These are phyloP conservation scores for Graptemys geographica DNA, from an alignment of 2,797 vertebrate genomes.

Conservation along the genomic window DNA sequence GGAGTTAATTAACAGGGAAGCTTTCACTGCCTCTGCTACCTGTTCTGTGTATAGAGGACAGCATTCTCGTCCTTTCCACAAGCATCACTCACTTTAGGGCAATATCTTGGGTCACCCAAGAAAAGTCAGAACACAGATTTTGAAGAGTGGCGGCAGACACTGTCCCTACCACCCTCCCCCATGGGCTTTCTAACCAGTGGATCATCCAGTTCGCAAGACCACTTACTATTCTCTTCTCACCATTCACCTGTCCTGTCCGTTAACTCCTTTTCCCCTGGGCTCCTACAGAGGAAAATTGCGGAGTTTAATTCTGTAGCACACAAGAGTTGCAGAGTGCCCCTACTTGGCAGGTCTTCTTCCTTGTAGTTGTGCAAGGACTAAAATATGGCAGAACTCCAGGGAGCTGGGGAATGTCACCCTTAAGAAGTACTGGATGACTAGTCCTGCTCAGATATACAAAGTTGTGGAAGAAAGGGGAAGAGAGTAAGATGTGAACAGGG, in stretches of 20 bases:
- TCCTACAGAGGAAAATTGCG: neutral
- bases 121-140: accelerated
- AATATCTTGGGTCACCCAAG: neutral
- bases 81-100: neutral
- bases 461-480: neutral
- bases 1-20: neutral
- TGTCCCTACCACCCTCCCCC: accelerated
- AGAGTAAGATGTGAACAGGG: neutral
- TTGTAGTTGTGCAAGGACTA: neutral
- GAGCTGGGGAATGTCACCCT: neutral
- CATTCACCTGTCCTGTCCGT: neutral
- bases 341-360: neutral
- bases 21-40: neutral
- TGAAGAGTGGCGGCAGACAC: neutral
- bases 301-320: neutral
- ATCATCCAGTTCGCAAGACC: neutral
- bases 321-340: neutral
- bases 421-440: neutral
- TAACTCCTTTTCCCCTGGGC: neutral
- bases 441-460: neutral
- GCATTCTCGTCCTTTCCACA: neutral
- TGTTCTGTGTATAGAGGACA: neutral
- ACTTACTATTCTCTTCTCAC: no score
- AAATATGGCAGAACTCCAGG: neutral
- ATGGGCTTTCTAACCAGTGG: neutral